Evolutionary conservation across 2,113 vertebrate species (phyloP).

Genomic region (Dasyornis broadbenti): DNA sequence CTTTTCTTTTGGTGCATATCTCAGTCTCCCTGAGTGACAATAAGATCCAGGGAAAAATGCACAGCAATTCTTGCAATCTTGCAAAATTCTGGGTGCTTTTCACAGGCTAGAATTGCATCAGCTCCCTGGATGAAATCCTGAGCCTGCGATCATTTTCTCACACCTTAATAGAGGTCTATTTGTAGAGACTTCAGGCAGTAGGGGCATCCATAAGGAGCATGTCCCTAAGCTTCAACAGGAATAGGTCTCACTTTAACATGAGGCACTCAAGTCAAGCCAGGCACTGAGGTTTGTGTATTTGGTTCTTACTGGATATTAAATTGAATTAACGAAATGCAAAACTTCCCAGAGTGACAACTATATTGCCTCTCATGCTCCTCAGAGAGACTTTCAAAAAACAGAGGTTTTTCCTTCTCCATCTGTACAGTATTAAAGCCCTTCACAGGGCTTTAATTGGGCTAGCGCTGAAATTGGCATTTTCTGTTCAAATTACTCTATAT

Average conservation of each 20-base stretch:
- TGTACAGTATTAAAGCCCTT: background rate
- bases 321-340: background rate
- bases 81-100: background rate
- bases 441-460: too few relatives aligned
- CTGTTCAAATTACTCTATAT: background rate
- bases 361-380: background rate
- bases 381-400: background rate
- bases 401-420: background rate
- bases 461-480: background rate
- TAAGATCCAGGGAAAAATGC: background rate
- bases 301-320: background rate
- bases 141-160: background rate
- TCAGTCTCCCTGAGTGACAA: background rate
- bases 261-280: background rate
- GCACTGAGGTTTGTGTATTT: background rate
- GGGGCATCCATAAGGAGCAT: background rate
- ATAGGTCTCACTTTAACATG: background rate
- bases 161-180: background rate
- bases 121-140: background rate
- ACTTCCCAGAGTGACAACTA: background rate
- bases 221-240: background rate
- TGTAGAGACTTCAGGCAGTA: background rate
- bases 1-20: background rate
- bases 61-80: background rate
- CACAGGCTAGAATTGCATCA: background rate